Conservation (phyloP, 1,140 invertebrate genomes). For the Drosophila kurseongensis region DNA sequence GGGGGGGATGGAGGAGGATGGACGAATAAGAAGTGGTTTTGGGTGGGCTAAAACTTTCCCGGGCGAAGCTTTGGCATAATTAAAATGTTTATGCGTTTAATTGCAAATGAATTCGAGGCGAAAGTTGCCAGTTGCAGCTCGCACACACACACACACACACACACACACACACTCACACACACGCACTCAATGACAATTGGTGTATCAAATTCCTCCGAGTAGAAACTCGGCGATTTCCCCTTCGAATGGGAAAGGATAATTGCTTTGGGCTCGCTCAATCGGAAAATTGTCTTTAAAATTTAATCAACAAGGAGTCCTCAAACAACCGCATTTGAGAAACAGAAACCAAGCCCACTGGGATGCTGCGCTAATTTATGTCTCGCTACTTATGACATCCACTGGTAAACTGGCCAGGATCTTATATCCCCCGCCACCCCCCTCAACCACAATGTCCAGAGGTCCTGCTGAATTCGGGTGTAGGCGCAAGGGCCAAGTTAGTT, state of each 20-base stretch:
- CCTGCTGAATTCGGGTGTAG: too few relatives aligned
- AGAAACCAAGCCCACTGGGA: background rate
- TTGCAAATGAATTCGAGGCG: conserved; percentile 54
- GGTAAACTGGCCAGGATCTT: background rate
- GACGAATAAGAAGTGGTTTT: background rate
- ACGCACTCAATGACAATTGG: conserved; percentile 24
- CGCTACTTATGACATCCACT: conserved; percentile 34
- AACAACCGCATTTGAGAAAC: conserved; percentile 16
- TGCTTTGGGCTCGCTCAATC: conserved; percentile 36
- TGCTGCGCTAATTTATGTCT: conserved; percentile 27
- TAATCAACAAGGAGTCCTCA: conserved; percentile 31
- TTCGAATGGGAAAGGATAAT: conserved; percentile 38
- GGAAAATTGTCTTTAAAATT: conserved; percentile 66
- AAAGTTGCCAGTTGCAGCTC: conserved; percentile 15
- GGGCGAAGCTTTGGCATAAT: conserved; percentile 44
- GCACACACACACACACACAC: background rate
- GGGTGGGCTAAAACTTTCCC: conserved; percentile 22
- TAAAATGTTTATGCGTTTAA: conserved; percentile 62
- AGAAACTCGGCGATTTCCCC: background rate
- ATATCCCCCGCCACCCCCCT: too few relatives aligned
- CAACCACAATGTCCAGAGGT: conserved; percentile 8
- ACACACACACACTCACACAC: background rate
- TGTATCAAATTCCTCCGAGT: conserved; percentile 31
- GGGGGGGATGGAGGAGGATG: background rate
- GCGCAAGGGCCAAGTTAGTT: conserved; percentile 23